phyloP scores from a whole-genome alignment of 2,113 vertebrate genomes.

The Pantherophis guttatus region DNA sequence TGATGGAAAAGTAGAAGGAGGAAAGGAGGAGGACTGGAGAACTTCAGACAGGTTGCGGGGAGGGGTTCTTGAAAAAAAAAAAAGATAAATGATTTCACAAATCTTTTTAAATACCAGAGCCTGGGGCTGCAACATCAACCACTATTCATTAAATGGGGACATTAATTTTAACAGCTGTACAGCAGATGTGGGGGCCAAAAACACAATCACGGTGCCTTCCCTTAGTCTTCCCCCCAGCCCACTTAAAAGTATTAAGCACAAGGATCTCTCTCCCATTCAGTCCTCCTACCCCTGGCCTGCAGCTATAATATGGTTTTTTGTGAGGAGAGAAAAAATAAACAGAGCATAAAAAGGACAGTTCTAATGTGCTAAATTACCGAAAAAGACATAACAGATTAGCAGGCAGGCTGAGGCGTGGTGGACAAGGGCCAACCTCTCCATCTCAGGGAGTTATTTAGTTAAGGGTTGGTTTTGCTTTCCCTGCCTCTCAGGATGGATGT shows the following conservation, averaged over 20 bases:
- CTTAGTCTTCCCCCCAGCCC: background rate
- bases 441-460: constrained; percentile 20
- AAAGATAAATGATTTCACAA: background rate
- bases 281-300: background rate
- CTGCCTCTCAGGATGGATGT: background rate
- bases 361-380: constrained; percentile 55
- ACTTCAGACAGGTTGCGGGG: background rate
- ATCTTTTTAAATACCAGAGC: background rate
- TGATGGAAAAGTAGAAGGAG: background rate
- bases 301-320: constrained; percentile 51
- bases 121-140: background rate
- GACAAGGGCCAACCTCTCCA: background rate
- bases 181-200: constrained; percentile 34
- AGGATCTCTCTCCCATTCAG: background rate
- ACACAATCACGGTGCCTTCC: background rate
- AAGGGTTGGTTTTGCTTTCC: background rate
- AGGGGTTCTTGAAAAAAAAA: background rate
- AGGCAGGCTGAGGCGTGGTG: constrained; percentile 21
- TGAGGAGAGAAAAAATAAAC: constrained; percentile 68
- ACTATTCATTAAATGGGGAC: background rate
- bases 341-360: constrained; percentile 57
- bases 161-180: constrained; percentile 46
- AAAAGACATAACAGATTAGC: constrained; percentile 59
- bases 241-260: constrained; percentile 33
- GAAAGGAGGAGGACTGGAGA: background rate